These are phyloP conservation scores for Glossosoma conforme DNA, from an alignment of 1,140 invertebrate genomes.

Conservation along the genomic window DNA sequence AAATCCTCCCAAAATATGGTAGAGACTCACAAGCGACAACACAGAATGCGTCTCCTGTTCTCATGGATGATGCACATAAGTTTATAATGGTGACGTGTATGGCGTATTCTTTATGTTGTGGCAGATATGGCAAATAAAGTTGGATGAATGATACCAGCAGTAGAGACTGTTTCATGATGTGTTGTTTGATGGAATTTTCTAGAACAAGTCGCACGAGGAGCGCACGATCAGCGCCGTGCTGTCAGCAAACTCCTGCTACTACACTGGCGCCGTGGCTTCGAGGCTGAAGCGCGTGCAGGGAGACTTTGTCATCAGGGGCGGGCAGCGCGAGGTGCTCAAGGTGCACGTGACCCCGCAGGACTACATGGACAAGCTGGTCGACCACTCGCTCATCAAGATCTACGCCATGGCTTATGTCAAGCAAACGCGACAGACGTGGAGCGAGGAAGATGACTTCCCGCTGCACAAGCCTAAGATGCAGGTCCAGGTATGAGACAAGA, in stretches of 20 bases:
- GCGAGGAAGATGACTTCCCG: constrained; percentile 64
- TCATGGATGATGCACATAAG: no score
- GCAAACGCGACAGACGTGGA: constrained; percentile 65
- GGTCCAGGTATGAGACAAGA: constrained; percentile 41
- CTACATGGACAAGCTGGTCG: constrained; percentile 63
- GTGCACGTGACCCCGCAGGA: constrained; percentile 53
- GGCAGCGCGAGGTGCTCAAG: constrained; percentile 51
- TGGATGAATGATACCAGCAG: no score
- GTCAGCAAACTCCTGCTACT: constrained; percentile 60
- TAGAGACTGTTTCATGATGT: no score
- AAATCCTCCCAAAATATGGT: no score
- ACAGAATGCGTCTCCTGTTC: no score
- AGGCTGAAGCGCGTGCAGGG: constrained; percentile 59
- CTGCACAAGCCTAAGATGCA: constrained; percentile 58
- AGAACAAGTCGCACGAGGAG: constrained; percentile 60
- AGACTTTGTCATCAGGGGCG: constrained; percentile 53
- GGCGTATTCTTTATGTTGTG: no score
- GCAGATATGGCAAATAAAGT: no score
- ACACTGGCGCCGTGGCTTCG: constrained; percentile 64
- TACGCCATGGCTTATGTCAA: constrained; percentile 61
- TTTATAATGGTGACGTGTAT: no score
- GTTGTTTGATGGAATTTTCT: no score
- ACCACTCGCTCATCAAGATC: constrained; percentile 64
- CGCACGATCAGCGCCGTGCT: constrained; percentile 60
- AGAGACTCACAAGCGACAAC: no score